Conservation (phyloP, 2,113 vertebrate genomes). For the Caranx ignobilis region DNA sequence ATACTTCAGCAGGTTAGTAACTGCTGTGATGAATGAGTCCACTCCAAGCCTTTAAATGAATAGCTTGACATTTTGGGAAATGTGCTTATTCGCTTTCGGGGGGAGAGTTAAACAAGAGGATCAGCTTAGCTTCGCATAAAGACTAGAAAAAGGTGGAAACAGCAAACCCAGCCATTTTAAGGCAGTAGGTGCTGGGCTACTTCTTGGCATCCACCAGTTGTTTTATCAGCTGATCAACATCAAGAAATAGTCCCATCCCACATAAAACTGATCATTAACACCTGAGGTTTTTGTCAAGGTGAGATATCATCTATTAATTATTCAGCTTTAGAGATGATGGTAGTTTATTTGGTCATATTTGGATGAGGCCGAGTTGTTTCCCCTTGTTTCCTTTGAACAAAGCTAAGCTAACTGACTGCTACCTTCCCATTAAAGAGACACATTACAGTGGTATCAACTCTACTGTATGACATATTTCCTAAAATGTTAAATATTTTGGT, state of each 20-base stretch:
- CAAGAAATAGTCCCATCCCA: background rate
- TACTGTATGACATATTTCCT: background rate
- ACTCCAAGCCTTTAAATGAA: background rate
- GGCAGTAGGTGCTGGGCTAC: background rate
- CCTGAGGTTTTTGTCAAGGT: background rate
- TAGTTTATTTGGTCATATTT: background rate
- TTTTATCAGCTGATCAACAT: background rate
- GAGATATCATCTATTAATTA: background rate
- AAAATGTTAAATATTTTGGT: background rate
- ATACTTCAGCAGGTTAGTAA: slow-evolving; percentile 27
- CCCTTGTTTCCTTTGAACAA: background rate
- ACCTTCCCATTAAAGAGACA: background rate
- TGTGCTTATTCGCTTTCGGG: background rate
- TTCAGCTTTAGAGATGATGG: background rate
- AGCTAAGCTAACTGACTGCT: background rate
- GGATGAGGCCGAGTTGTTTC: background rate
- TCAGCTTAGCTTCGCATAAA: slow-evolving; percentile 12
- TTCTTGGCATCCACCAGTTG: background rate
- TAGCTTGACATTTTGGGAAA: background rate
- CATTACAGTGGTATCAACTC: background rate
- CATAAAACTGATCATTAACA: background rate
- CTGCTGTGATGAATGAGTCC: slow-evolving; percentile 10
- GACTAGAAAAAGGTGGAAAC: background rate
- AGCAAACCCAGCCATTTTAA: background rate
- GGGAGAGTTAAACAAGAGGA: background rate